Conservation (phyloP, 30 jellyfish, hydroid and myxozoan genomes). For the Mastigias papua region DNA sequence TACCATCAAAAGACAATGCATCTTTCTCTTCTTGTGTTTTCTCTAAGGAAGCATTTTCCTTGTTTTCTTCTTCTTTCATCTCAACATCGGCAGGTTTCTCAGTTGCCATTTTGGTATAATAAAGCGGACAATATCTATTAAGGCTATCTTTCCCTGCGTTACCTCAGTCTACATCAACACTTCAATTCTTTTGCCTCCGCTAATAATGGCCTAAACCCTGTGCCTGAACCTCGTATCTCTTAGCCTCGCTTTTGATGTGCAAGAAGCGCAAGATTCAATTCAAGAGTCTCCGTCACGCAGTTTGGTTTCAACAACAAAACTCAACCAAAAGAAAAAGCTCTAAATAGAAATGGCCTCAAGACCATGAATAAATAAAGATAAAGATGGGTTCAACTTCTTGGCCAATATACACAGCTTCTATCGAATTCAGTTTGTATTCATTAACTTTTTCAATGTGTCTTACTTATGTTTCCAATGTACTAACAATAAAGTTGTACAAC, state of each 20-base stretch:
- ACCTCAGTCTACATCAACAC: not conserved
- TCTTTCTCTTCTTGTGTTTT: slow-evolving; percentile 85
- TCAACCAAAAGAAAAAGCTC: no score
- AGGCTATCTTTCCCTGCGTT: not conserved
- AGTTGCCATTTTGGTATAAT: slow-evolving; percentile 19
- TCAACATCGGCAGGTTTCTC: slow-evolving; percentile 79
- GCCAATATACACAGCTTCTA: slow-evolving; percentile 56
- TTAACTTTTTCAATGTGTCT: not conserved
- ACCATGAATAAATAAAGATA: not conserved
- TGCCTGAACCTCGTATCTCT: no score
- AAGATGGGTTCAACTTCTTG: slow-evolving; percentile 31
- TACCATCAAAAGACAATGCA: slow-evolving; percentile 83
- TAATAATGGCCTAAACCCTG: not conserved
- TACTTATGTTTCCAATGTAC: no score
- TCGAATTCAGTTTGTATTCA: slow-evolving; percentile 46
- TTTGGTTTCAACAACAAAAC: no score
- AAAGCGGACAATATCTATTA: no score
- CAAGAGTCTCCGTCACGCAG: no score
- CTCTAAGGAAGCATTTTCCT: slow-evolving; percentile 49
- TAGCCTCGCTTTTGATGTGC: no score
- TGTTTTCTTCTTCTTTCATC: slow-evolving; percentile 77
- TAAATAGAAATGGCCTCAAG: no score
- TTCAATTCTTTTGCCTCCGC: not conserved
- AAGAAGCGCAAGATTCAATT: no score
- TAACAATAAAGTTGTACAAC: no score